Evolutionary conservation across 2,888 invertebrate species (phyloP).

Genomic region (Orchesellides sinensis): DNA sequence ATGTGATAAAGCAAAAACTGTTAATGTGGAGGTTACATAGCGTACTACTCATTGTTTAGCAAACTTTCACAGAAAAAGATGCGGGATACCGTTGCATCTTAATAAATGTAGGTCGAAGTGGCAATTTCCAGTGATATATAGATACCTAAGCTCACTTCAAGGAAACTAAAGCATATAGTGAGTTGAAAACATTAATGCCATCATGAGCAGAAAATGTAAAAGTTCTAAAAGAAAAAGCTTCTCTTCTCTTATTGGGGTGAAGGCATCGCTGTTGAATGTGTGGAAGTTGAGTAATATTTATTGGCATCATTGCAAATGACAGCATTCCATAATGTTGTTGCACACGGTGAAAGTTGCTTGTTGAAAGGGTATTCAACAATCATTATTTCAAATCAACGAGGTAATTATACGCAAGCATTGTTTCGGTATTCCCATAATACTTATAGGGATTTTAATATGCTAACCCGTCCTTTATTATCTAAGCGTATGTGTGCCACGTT

Average conservation of each 20-base stretch:
- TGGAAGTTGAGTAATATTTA: constrained; percentile 59
- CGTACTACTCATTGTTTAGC: neutral
- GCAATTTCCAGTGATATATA: constrained; percentile 56
- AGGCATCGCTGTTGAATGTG: constrained; percentile 14
- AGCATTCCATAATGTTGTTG: constrained; percentile 57
- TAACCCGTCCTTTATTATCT: no score
- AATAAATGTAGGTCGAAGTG: constrained; percentile 57
- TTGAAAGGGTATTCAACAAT: constrained; percentile 45
- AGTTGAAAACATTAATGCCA: constrained; percentile 26
- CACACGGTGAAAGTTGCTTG: constrained; percentile 27
- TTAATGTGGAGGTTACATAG: neutral
- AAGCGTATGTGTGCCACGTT: no score
- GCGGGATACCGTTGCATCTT: constrained; percentile 20
- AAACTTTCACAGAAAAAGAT: constrained; percentile 4
- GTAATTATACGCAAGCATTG: constrained; percentile 49
- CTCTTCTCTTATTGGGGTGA: constrained; percentile 13
- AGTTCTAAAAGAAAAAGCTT: constrained; percentile 22
- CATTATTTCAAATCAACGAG: constrained; percentile 58
- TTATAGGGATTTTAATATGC: no score
- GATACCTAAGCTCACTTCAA: constrained; percentile 54
- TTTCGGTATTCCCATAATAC: no score
- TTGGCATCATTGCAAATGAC: constrained; percentile 60
- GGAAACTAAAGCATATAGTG: neutral
- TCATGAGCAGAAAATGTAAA: constrained; percentile 45
- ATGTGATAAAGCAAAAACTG: no score